A percentile compares a stretch with the other conserved stretches of the same genome.
These are phyloP conservation scores for Drosophila takahashii DNA, from an alignment of 1,140 invertebrate species.

Conservation along the genomic window DNA sequence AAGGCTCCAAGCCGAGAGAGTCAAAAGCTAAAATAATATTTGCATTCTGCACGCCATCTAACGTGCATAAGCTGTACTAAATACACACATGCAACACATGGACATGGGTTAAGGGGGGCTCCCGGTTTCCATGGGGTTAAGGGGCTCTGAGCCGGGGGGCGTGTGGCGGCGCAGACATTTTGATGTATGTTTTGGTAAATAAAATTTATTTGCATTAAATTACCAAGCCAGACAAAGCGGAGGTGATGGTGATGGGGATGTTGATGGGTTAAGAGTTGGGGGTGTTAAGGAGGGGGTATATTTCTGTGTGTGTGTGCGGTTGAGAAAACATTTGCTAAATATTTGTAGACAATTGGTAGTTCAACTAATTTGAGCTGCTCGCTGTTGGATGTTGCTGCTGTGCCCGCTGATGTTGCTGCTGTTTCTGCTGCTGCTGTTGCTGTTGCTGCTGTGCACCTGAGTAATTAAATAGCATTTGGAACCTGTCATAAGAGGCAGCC, in stretches of 20 bases:
- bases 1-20: slow-evolving; percentile 57
- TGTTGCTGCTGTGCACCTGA: slow-evolving; percentile 56
- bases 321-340: slow-evolving; percentile 77
- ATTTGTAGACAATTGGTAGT: slow-evolving; percentile 83
- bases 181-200: slow-evolving; percentile 83
- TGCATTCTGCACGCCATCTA: slow-evolving; percentile 82
- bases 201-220: slow-evolving; percentile 84
- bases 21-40: slow-evolving; percentile 81
- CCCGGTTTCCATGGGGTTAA: no score
- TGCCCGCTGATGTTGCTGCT: slow-evolving; percentile 16
- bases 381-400: slow-evolving; percentile 29
- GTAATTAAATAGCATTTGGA: slow-evolving; percentile 71
- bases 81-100: slow-evolving; percentile 51
- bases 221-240: slow-evolving; percentile 68
- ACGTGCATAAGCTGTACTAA: slow-evolving; percentile 67
- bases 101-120: not conserved
- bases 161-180: slow-evolving; percentile 73
- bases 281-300: slow-evolving; percentile 27
- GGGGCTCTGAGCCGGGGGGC: slow-evolving; percentile 21
- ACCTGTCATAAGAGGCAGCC: slow-evolving; percentile 46
- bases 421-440: slow-evolving; percentile 18
- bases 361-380: slow-evolving; percentile 74
- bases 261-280: slow-evolving; percentile 15
- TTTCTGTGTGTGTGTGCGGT: slow-evolving; percentile 10
- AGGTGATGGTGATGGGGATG: slow-evolving; percentile 11